Evolutionary conservation across 2,888 invertebrate species (phyloP).

Genomic region (Tubulanus polymorphus): DNA sequence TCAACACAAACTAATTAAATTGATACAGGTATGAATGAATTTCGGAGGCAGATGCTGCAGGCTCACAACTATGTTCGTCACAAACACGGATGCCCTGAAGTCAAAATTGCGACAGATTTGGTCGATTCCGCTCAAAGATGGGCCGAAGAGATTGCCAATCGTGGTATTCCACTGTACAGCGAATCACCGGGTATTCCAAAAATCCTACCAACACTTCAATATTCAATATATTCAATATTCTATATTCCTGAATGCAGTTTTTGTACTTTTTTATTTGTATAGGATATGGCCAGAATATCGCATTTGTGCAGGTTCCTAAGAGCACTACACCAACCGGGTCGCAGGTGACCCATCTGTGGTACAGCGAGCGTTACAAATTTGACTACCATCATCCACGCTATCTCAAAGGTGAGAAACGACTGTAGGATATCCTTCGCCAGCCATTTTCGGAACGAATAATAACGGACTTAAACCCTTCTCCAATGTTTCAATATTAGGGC

Average conservation of each 20-base stretch:
- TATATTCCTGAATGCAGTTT: no score
- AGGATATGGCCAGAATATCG: conserved; percentile 30
- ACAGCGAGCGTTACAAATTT: conserved; percentile 22
- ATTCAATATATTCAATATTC: no score
- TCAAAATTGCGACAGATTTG: conserved; percentile 21
- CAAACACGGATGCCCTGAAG: conserved; percentile 22
- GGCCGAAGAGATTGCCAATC: conserved; percentile 25
- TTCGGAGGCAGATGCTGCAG: no score
- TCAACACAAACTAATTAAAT: no score
- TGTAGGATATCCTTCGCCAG: no score
- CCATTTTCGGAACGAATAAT: no score
- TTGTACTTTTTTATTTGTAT: conserved; percentile 1
- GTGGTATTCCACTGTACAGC: conserved; percentile 29
- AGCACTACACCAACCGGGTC: conserved; percentile 21
- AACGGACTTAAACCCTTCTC: no score
- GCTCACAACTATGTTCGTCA: conserved; percentile 26
- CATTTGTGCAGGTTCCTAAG: conserved; percentile 22
- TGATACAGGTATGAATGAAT: no score
- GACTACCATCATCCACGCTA: conserved; percentile 24
- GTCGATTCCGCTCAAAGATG: conserved; percentile 27
- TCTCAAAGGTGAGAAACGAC: conserved; percentile 29
- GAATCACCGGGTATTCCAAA: conserved; percentile 24
- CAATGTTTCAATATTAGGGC: no score
- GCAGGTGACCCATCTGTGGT: conserved; percentile 27
- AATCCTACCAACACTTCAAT: no score